Base-by-base conservation (phyloP, 2,113 vertebrate species). In the Periophthalmodon schlosseri region DNA sequence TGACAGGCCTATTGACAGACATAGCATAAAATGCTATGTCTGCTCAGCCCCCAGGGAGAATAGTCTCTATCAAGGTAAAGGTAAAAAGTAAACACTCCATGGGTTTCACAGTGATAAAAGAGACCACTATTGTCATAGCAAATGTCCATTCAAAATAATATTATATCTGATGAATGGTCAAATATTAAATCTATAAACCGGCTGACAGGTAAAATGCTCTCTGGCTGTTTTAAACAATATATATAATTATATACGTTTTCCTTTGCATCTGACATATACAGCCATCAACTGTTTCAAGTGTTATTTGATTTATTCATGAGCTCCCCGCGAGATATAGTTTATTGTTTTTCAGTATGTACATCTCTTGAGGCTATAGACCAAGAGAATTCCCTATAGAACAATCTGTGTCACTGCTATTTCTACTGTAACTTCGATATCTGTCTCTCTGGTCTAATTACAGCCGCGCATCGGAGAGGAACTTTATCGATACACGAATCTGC, bases 401-500 rank as follows among this genome's bases (percentile, higher is more conserved):
- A 2, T 71, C 34, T 68, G 56, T 68, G 20, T 56, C 68, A 0
- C 54, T 11, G 36, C 49, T 73, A 58, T 56, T 54, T 73, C n/a
- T 69, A 15, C 72, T 54, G 57, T 58, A 44, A 70, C 65, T 44
- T 39, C 60, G 79, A 72, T 69, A 60, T 28, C 44, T 18, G 50
- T 5, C 69, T 74, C 70, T 70, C 24, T 57, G 52, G 68, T 74
- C 76, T 77, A 65, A 86, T 89, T 80, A 79, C 44, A 13, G 57
- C 33, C 58, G 69, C 64, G 72, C 80, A 74, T 70, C 73, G 69
- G 70, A 72, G 73, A 70, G 85, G 89, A 90, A 87, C 78, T 77
- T 82, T 84, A 84, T 79, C 58, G 60, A 89, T 79, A 87, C 44
- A 23, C 85, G 79, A 86, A 83, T 65, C 86, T 86, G 75, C 84